Percentiles rank a stretch among this genome's conserved stretches.
Evolutionary conservation across 2,113 vertebrate species (phyloP).

Genomic region (Origma solitaria): DNA sequence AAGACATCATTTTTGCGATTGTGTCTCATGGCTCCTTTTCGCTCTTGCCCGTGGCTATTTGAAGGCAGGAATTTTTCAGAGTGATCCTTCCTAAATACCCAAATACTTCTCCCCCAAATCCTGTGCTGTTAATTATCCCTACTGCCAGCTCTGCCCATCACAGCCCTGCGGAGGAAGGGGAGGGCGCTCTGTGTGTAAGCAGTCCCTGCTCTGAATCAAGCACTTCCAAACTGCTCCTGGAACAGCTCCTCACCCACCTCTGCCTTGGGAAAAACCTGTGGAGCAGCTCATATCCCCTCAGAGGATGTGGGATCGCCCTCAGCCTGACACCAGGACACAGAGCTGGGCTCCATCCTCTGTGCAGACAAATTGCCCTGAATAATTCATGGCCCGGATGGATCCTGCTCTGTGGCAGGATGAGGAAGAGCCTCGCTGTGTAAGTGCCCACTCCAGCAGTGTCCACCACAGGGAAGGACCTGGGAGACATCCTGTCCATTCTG

Average conservation of each 20-base stretch:
- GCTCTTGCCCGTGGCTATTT: neutral
- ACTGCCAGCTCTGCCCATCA: neutral
- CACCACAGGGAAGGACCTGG: neutral
- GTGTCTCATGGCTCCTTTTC: neutral
- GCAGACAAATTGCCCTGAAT: neutral
- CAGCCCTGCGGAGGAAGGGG: neutral
- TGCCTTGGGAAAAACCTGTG: neutral
- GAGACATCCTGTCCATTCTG: neutral
- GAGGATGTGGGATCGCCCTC: neutral
- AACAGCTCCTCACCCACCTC: neutral
- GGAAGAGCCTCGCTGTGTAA: neutral
- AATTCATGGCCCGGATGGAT: fast-evolving
- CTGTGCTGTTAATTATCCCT: neutral
- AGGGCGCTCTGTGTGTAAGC: neutral
- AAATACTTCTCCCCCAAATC: neutral
- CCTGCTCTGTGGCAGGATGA: neutral
- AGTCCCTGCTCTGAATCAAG: neutral
- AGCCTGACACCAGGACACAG: neutral
- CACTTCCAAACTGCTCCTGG: neutral
- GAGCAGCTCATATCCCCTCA: neutral
- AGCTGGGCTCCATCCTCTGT: neutral
- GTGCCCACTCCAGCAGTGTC: neutral
- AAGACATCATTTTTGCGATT: neutral
- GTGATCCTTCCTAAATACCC: neutral
- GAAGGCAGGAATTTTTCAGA: neutral